Evolutionary conservation across 2,113 vertebrate species (phyloP).

Genomic region (Ammospiza nelsoni): DNA sequence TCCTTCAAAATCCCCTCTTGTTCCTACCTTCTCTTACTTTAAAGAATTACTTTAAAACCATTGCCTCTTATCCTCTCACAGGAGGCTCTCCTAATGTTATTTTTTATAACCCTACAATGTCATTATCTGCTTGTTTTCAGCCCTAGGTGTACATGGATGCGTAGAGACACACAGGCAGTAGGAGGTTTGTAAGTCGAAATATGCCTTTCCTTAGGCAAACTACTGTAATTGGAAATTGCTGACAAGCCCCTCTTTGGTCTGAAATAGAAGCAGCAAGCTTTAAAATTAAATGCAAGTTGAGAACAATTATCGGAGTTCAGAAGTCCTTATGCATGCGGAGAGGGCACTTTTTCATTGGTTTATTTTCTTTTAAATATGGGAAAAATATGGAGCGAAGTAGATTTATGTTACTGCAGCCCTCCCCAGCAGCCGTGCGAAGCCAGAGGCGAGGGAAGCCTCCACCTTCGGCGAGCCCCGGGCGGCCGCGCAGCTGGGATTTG

Average conservation of each 20-base stretch:
- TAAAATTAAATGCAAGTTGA: slow-evolving; percentile 27
- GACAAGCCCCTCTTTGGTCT: background rate
- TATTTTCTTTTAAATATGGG: background rate
- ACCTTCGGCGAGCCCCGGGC: background rate
- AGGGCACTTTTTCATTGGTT: background rate
- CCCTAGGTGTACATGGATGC: background rate
- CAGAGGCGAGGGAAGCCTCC: background rate
- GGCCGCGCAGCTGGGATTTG: background rate
- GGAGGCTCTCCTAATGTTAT: background rate
- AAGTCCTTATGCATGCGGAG: background rate
- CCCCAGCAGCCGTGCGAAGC: background rate
- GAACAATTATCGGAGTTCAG: slow-evolving; percentile 15
- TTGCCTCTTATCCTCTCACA: background rate
- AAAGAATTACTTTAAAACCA: background rate
- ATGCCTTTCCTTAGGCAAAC: background rate
- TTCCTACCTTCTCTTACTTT: background rate
- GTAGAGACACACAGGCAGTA: background rate
- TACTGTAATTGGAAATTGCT: background rate
- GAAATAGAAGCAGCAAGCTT: slow-evolving; percentile 9
- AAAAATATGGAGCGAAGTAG: slow-evolving; percentile 1
- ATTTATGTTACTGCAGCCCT: background rate
- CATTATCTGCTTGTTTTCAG: background rate
- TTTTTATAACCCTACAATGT: background rate
- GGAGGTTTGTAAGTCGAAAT: accelerated
- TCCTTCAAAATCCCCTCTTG: background rate